Evolutionary conservation across 2,113 vertebrate genomes (phyloP).

Genomic region (Procavia capensis): DNA sequence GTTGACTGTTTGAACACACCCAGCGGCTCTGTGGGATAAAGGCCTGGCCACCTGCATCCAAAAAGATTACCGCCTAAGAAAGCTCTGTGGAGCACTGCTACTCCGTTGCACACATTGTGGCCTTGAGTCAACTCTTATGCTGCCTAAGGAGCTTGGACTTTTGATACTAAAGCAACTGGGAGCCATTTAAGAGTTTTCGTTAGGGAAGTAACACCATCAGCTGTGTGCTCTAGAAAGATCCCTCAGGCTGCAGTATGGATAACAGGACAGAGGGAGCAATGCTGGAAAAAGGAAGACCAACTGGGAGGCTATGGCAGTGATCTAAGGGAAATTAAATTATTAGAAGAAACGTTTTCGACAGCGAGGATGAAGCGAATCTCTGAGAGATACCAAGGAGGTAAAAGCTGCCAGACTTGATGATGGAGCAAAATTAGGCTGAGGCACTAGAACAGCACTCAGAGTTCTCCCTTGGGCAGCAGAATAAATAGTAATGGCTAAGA

Average conservation of each 20-base stretch:
- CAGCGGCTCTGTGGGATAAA: neutral
- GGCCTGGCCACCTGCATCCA: neutral
- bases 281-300: neutral
- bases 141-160: neutral
- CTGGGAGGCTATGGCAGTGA: neutral
- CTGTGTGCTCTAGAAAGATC: neutral
- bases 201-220: neutral
- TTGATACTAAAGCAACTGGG: neutral
- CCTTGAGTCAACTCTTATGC: neutral
- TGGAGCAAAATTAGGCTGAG: neutral
- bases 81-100: neutral
- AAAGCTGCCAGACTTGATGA: neutral
- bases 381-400: neutral
- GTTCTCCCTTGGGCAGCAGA: neutral
- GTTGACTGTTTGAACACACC: neutral
- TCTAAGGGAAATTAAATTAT: slow-evolving; percentile 21
- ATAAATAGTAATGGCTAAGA: neutral
- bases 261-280: neutral
- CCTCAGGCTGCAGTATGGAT: neutral
- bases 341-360: neutral
- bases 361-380: neutral
- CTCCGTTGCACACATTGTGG: neutral
- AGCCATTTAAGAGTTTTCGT: neutral
- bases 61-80: neutral
- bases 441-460: neutral